A percentile compares a stretch with the other conserved stretches of the same genome.
These are phyloP conservation scores for Botrylloides violaceus DNA, from an alignment of 23 tunicate species.

Conservation along the genomic window DNA sequence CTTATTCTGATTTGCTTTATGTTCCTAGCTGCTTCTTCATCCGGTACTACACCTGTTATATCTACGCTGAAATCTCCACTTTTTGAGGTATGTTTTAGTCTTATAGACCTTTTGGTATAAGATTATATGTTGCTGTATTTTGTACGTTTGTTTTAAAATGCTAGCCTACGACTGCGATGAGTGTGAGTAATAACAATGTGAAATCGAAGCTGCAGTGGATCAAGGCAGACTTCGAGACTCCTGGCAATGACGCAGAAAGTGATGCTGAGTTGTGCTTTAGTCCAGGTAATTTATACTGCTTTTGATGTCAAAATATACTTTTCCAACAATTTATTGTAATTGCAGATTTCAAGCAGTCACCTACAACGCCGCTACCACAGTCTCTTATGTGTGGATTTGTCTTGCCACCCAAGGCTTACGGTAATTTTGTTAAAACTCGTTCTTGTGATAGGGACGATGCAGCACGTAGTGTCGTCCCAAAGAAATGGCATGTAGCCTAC, in stretches of 20 bases:
- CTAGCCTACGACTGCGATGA: no score
- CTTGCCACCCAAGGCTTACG: neutral
- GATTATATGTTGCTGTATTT: no score
- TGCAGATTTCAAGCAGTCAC: neutral
- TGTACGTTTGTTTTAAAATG: no score
- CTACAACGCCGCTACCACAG: neutral
- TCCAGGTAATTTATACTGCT: conserved; percentile 5
- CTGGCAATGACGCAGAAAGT: conserved; percentile 12
- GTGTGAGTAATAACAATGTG: neutral
- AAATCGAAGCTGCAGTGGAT: conserved; percentile 22
- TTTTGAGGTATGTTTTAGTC: conserved; percentile 5
- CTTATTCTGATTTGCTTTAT: neutral
- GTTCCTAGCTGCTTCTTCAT: neutral
- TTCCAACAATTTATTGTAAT: neutral
- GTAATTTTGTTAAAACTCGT: no score
- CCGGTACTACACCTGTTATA: neutral
- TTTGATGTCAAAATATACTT: neutral
- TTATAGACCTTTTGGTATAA: no score
- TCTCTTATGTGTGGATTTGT: neutral
- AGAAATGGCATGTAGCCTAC: no score
- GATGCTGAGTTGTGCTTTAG: conserved; percentile 12
- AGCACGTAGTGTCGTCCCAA: no score
- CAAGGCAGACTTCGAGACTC: conserved; percentile 6
- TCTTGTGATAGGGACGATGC: no score
- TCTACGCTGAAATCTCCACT: conserved; percentile 14